phyloP scores from a whole-genome alignment of 2,888 invertebrate genomes.

The Deilephila porcellus region DNA sequence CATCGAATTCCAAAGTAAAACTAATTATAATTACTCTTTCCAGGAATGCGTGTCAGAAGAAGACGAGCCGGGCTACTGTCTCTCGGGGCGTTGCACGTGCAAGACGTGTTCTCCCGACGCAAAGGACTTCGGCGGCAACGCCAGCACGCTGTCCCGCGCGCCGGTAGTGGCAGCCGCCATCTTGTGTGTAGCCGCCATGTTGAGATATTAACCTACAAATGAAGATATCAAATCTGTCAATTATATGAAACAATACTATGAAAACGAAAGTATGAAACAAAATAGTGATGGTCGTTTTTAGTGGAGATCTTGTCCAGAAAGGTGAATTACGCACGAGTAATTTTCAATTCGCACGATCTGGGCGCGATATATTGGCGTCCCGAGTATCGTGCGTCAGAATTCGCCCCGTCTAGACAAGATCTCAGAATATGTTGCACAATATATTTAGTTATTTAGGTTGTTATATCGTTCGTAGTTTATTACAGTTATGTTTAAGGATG shows the following conservation, averaged over 20 bases:
- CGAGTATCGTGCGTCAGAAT: too few species aligned
- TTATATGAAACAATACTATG: neutral
- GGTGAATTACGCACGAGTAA: too few species aligned
- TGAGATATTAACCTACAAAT: slow-evolving; percentile 52
- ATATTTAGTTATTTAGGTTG: slow-evolving; percentile 47
- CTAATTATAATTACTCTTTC: slow-evolving; percentile 27
- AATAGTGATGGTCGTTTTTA: neutral
- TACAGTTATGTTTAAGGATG: slow-evolving; percentile 52
- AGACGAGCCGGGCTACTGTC: slow-evolving; percentile 76
- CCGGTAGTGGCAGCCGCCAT: slow-evolving; percentile 58
- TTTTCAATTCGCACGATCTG: too few species aligned
- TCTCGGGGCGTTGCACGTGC: slow-evolving; percentile 75
- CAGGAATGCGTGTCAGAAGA: slow-evolving; percentile 81
- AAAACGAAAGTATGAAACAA: neutral
- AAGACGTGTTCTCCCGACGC: slow-evolving; percentile 76
- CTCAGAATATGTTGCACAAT: slow-evolving; percentile 42
- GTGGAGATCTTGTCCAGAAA: neutral
- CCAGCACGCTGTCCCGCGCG: slow-evolving; percentile 53
- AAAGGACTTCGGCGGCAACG: slow-evolving; percentile 66
- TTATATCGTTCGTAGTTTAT: slow-evolving; percentile 58
- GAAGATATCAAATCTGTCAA: neutral
- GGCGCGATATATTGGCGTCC: too few species aligned
- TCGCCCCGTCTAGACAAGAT: too few species aligned
- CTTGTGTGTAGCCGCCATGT: slow-evolving; percentile 57
- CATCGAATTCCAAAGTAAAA: neutral